phyloP scores from a whole-genome alignment of 2,888 invertebrate genomes.

The Onthophagus sagittarius region DNA sequence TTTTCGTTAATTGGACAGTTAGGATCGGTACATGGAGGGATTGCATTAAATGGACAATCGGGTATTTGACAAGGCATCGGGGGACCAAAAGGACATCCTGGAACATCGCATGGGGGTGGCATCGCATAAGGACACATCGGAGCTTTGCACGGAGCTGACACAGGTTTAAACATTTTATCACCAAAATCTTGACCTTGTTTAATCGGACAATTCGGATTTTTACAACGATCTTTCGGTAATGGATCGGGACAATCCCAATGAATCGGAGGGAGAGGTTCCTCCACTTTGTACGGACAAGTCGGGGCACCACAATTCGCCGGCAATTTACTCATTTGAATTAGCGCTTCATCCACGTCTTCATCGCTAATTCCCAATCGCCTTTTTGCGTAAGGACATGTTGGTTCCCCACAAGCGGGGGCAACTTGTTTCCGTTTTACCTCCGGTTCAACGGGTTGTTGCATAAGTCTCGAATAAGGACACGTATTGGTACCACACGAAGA shows the following conservation, averaged over 20 bases:
- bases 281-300: conserved; percentile 36
- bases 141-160: conserved; percentile 40
- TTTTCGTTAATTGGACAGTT: conserved; percentile 27
- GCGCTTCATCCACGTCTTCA: conserved; percentile 24
- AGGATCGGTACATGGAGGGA: conserved; percentile 26
- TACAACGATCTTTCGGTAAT: conserved; percentile 42
- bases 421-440: conserved; percentile 31
- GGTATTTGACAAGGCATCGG: conserved; percentile 17
- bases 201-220: conserved; percentile 44
- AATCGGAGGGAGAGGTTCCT: conserved; percentile 40
- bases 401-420: conserved; percentile 27
- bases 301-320: conserved; percentile 38
- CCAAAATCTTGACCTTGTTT: conserved; percentile 31
- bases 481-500: conserved; percentile 40
- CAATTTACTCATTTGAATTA: conserved; percentile 18
- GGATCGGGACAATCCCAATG: conserved; percentile 49
- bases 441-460: conserved; percentile 37
- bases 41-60: conserved; percentile 23
- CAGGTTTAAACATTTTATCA: conserved; percentile 32
- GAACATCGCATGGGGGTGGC: conserved; percentile 34
- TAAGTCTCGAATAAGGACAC: conserved; percentile 42
- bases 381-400: conserved; percentile 28
- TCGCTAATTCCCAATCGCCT: conserved; percentile 15
- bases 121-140: conserved; percentile 40
- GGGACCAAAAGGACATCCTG: conserved; percentile 31